Evolutionary conservation across 2,888 invertebrate genomes (phyloP).

Genomic region (Palloptera scutellata): DNA sequence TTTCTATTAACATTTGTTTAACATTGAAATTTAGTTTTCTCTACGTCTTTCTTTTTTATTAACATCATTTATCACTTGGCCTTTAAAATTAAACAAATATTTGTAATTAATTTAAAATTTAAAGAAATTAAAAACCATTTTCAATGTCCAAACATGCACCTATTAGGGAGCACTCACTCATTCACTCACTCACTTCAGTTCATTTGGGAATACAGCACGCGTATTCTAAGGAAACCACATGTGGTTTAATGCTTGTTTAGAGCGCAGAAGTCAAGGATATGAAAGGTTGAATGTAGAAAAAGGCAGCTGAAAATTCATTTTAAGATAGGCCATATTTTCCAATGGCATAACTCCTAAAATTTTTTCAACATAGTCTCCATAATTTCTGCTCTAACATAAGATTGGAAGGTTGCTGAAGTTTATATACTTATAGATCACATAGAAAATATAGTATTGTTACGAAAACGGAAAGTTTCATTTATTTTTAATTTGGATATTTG

Average conservation of each 20-base stretch:
- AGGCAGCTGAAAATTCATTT: not conserved
- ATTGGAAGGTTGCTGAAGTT: too few species aligned
- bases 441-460: too few species aligned
- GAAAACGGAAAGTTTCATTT: too few species aligned
- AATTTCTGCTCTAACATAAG: too few species aligned
- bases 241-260: conserved; percentile 16
- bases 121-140: conserved; percentile 1
- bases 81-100: conserved; percentile 32
- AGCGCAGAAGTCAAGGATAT: not conserved
- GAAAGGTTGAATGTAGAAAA: not conserved
- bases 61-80: conserved; percentile 31
- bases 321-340: too few species aligned
- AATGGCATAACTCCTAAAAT: too few species aligned
- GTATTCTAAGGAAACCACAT: conserved; percentile 36
- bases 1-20: too few species aligned
- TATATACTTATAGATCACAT: too few species aligned
- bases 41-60: not conserved
- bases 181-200: conserved; percentile 4
- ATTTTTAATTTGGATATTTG: too few species aligned
- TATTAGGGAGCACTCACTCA: conserved; percentile 8
- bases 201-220: not conserved
- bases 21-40: not conserved
- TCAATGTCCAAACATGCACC: conserved; percentile 20
- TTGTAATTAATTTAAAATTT: conserved; percentile 32
- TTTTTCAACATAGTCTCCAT: too few species aligned